A percentile compares a stretch with the other conserved stretches of the same genome.
phyloP scores from a whole-genome alignment of 2,113 vertebrate species.

The Syngnathus floridae region DNA sequence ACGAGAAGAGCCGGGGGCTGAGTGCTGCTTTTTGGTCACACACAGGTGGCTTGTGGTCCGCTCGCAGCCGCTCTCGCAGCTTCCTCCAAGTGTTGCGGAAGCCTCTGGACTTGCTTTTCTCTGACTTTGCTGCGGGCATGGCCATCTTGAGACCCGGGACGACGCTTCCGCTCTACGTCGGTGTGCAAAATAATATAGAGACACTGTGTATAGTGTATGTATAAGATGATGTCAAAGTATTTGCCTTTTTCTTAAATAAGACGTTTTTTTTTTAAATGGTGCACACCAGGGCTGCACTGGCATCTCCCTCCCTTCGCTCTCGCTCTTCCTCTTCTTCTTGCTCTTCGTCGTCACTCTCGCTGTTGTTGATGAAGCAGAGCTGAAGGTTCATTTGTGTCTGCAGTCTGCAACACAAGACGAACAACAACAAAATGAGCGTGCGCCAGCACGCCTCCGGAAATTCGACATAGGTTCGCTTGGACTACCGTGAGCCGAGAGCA shows the following conservation, averaged over 20 bases:
- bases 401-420: conserved; percentile 39
- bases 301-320: conserved; percentile 21
- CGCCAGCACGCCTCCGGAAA: background rate
- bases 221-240: no score
- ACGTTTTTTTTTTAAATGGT: no score
- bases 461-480: background rate
- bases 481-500: conserved; percentile 69
- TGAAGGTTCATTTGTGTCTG: conserved; percentile 72
- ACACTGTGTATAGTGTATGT: no score
- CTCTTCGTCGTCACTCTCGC: conserved; percentile 68
- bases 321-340: conserved; percentile 33
- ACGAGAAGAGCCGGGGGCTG: background rate
- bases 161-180: conserved; percentile 23
- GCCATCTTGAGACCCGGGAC: conserved; percentile 29
- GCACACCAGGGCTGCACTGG: background rate
- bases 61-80: conserved; percentile 57
- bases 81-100: conserved; percentile 62
- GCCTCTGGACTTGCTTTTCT: conserved; percentile 50
- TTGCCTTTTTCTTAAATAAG: no score
- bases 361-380: conserved; percentile 74
- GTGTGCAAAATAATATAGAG: background rate
- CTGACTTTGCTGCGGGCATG: conserved; percentile 22
- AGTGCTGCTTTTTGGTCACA: background rate
- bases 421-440: background rate
- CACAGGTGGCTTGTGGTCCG: conserved; percentile 43